These are phyloP conservation scores for Agapostemon virescens DNA, from an alignment of 2,888 invertebrate species.

Conservation along the genomic window DNA sequence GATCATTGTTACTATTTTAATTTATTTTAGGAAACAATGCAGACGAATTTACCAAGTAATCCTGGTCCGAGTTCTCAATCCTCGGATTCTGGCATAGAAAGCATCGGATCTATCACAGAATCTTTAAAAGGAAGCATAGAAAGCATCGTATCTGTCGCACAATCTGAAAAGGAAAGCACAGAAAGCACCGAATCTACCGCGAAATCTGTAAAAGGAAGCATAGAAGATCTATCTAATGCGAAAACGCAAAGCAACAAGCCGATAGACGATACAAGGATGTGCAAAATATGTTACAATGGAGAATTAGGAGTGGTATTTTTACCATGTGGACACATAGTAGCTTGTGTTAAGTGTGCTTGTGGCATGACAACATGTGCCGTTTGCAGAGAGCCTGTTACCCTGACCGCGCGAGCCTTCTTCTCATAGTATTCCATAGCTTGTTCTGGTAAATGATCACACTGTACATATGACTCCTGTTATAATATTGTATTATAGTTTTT, in stretches of 20 bases:
- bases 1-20: conserved; percentile 5
- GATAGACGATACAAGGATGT: conserved; percentile 83
- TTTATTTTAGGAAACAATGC: conserved; percentile 74
- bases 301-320: conserved; percentile 95
- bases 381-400: conserved; percentile 89
- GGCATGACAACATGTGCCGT: conserved; percentile 93
- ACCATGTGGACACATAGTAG: conserved; percentile 96
- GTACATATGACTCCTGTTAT: conserved; percentile 46
- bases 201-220: conserved; percentile 25
- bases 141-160: not conserved
- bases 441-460: conserved; percentile 43
- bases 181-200: conserved; percentile 27
- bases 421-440: conserved; percentile 72
- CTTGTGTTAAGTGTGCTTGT: conserved; percentile 95
- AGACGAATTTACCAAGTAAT: conserved; percentile 74
- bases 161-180: too few species aligned
- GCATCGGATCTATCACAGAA: not conserved
- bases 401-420: conserved; percentile 85
- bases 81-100: too few species aligned
- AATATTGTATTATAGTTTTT: not conserved
- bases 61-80: too few species aligned
- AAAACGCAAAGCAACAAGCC: conserved; percentile 61
- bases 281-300: conserved; percentile 95
- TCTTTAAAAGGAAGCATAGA: conserved; percentile 38
- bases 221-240: conserved; percentile 43